Evolutionary conservation across 92 coral and sea anemone genomes (phyloP).

Genomic region (Muricea muricata): DNA sequence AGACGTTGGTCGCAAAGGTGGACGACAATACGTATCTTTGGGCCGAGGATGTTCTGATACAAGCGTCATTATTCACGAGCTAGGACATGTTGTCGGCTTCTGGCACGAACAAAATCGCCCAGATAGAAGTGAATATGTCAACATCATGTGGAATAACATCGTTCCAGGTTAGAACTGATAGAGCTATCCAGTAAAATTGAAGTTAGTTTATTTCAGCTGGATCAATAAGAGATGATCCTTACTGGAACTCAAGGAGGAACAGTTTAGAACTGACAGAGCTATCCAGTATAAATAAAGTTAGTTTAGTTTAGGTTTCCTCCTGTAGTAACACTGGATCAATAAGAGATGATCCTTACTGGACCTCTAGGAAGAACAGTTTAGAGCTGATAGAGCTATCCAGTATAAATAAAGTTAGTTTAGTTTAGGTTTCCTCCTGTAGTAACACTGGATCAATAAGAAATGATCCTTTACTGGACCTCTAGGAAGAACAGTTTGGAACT

Average conservation of each 20-base stretch:
- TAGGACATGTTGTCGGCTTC: slow-evolving; percentile 89
- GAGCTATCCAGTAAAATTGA: too few relatives aligned
- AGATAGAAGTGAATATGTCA: slow-evolving; percentile 80
- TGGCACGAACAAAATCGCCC: slow-evolving; percentile 98
- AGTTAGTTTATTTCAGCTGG: too few relatives aligned
- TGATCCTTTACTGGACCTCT: background rate
- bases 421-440: background rate
- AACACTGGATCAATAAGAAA: background rate
- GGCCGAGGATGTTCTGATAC: slow-evolving; percentile 90
- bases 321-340: background rate
- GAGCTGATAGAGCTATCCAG: background rate
- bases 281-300: too few relatives aligned
- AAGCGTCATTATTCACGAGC: slow-evolving; percentile 86
- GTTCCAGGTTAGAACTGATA: slow-evolving; percentile 48
- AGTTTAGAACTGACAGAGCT: too few relatives aligned
- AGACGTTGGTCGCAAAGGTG: slow-evolving; percentile 91
- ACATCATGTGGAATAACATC: slow-evolving; percentile 77
- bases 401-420: background rate
- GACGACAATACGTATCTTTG: slow-evolving; percentile 80
- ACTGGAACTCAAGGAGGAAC: too few relatives aligned
- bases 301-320: too few relatives aligned
- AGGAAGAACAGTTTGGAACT: background rate
- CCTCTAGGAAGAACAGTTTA: background rate
- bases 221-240: too few relatives aligned
- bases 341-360: background rate